Percentiles rank a stretch among this genome's conserved stretches.
These are phyloP conservation scores for Semicossyphus pulcher DNA, from an alignment of 2,113 vertebrate species.

Conservation along the genomic window DNA sequence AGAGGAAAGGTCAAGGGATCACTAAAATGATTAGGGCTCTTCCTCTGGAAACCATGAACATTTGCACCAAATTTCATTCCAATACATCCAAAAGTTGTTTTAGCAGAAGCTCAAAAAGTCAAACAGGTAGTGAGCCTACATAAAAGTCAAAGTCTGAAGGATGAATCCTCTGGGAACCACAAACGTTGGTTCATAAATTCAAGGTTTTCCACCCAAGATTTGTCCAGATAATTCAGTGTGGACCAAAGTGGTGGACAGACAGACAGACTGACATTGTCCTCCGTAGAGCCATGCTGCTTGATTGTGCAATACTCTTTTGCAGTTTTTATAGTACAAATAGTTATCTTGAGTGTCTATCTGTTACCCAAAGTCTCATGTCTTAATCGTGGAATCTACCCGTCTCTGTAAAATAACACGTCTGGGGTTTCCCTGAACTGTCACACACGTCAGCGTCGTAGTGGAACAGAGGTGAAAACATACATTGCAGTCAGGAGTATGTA, in stretches of 20 bases:
- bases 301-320: neutral
- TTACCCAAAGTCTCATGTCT: neutral
- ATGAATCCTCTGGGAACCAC: too few species aligned
- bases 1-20: neutral
- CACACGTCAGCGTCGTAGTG: neutral
- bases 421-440: neutral
- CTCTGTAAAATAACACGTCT: neutral
- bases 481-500: neutral
- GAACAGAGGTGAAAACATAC: neutral
- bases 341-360: neutral
- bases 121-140: too few species aligned
- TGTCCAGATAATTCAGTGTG: too few species aligned
- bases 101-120: too few species aligned
- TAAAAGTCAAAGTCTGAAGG: too few species aligned
- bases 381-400: conserved; percentile 14
- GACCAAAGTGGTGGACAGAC: neutral
- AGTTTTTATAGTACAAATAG: neutral
- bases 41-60: neutral
- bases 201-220: too few species aligned
- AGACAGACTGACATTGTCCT: neutral
- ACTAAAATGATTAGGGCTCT: neutral
- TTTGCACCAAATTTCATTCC: neutral
- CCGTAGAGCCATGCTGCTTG: neutral
- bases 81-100: neutral
- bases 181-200: too few species aligned